Evolutionary conservation across 2,797 vertebrate genomes (phyloP).

Genomic region (Micrastur ruficollis): DNA sequence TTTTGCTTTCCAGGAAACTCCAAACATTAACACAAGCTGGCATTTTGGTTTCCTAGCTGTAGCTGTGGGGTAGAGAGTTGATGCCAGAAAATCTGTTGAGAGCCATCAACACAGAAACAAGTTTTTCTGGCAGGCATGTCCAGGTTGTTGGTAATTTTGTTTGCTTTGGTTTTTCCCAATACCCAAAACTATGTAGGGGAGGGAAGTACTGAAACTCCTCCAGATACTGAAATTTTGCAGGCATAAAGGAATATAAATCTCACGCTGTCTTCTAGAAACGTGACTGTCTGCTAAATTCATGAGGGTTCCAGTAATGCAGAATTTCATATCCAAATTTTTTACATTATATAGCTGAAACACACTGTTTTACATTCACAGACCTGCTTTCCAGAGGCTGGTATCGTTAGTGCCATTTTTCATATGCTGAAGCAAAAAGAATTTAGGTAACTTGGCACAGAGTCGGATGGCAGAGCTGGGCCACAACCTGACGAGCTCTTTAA

Average conservation of each 20-base stretch:
- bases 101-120: background rate
- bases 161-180: background rate
- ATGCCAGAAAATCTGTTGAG: conserved; percentile 28
- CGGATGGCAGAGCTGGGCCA: background rate
- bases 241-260: background rate
- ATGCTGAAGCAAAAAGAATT: background rate
- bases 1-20: conserved; percentile 2
- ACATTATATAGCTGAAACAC: background rate
- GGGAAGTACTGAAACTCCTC: background rate
- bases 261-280: background rate
- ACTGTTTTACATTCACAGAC: background rate
- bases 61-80: background rate
- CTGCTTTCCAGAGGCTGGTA: background rate
- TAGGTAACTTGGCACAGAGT: background rate
- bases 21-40: background rate
- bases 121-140: background rate
- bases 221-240: background rate
- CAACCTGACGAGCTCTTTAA: background rate
- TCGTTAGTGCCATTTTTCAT: background rate
- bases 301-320: background rate
- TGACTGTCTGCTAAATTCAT: background rate
- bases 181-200: background rate
- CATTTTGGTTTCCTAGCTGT: conserved; percentile 3
- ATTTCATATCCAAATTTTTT: background rate
- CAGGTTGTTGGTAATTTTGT: background rate